phyloP scores from a whole-genome alignment of 2,113 vertebrate genomes.

The Crotalus viridis region DNA sequence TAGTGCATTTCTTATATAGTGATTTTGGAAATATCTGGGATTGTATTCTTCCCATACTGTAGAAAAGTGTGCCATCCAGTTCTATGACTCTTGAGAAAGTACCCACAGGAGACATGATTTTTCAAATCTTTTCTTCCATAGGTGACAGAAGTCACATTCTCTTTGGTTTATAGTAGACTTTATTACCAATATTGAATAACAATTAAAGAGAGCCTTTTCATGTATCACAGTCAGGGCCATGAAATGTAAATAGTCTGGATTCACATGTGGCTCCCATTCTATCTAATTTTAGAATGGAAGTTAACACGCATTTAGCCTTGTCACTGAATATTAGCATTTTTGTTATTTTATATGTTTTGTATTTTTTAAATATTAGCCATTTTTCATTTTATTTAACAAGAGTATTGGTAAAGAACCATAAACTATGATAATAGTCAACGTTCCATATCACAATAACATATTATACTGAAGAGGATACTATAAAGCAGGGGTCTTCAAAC shows the following conservation, averaged over 20 bases:
- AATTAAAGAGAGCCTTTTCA: background rate
- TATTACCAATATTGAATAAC: background rate
- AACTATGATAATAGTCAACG: background rate
- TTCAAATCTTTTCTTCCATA: background rate
- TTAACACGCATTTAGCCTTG: background rate
- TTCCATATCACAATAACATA: background rate
- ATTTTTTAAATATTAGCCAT: background rate
- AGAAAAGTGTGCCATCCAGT: background rate
- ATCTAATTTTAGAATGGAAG: background rate
- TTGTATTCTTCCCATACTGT: too few relatives aligned
- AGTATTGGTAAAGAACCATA: background rate
- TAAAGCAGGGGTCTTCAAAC: too few relatives aligned
- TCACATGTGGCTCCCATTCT: background rate
- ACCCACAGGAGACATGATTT: background rate
- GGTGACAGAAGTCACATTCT: background rate
- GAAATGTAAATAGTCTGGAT: background rate
- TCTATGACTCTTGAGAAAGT: background rate
- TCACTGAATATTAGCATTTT: background rate
- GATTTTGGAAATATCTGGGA: too few relatives aligned
- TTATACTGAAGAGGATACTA: background rate
- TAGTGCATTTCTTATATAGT: too few relatives aligned
- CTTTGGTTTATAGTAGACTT: background rate
- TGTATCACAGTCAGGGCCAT: background rate
- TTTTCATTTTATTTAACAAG: background rate
- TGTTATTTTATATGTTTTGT: too few relatives aligned